Evolutionary conservation across 2,797 vertebrate species (phyloP), one percentile per base, ranked within the genome.

Genomic region (Gymnoscopelus braueri): DNA sequence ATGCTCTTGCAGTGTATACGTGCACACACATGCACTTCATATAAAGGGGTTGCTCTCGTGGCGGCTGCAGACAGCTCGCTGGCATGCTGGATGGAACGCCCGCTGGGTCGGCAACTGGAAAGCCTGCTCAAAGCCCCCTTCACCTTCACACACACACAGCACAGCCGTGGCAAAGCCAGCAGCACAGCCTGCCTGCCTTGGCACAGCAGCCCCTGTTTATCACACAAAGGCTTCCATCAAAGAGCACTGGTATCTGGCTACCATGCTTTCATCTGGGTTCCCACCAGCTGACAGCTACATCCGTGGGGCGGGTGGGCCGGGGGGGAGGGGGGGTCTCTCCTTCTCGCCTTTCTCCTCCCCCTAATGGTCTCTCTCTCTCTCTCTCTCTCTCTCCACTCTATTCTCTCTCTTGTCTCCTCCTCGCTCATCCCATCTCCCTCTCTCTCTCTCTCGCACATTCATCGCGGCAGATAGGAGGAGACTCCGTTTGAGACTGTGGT

Each of bases 191-290:
- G 39, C 39, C 39, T 2, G 7, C 39, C 39, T 44, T 44, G 39
- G 39, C 39, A 44, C 35, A n/a, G 58, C 72, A 81, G 85, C 84
- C 8, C 8, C 26, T 93, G 90, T 93, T 92, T 93, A 92, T 92
- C 92, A 92, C 91, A 94, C 91, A 92, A 94, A 93, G 81, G 89
- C 79, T 85, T 74, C 83, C 91, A 94, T 95, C 93, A 94, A 94
- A 95, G 91, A 83, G 84, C 77, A 78, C 79, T 81, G 90, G 77
- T 90, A 90, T 91, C 91, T 88, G 88, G 90, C 91, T 89, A 77
- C 82, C 86, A 80, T 81, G 80, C 93, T 94, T 94, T 95, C 93
- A 94, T 95, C 93, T 93, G 88, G 89, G 88, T 89, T 90, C 89
- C 88, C 89, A 89, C 72, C 86, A 93, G 89, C 92, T 94, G 93